Conservation (phyloP, 2,113 vertebrate genomes). For the Alouatta palliata region DNA sequence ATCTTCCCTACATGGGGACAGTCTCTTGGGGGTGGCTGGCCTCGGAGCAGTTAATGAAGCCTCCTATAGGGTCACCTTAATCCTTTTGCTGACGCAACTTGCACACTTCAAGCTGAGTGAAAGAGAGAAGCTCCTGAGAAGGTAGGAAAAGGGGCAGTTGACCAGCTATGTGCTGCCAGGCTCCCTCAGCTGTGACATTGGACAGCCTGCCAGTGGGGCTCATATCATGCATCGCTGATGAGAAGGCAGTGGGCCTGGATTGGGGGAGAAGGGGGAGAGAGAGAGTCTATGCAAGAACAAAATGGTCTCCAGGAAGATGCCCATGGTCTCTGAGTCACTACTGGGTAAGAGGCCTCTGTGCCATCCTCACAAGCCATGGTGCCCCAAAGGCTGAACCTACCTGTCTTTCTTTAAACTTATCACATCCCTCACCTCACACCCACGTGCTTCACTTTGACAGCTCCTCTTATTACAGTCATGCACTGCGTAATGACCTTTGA, state of each 20-base stretch:
- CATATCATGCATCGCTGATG: neutral
- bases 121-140: constrained; percentile 70
- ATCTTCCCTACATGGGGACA: constrained; percentile 32
- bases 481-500: neutral
- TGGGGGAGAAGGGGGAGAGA: neutral
- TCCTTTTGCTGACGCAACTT: constrained; percentile 60
- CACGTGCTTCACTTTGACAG: neutral
- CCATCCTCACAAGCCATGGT: neutral
- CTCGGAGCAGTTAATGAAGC: constrained; percentile 56
- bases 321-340: too few species aligned
- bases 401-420: neutral
- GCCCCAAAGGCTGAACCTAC: too few species aligned
- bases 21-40: constrained; percentile 6
- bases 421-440: neutral
- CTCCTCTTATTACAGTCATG: neutral
- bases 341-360: rapidly evolving
- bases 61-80: constrained; percentile 64
- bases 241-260: neutral
- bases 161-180: constrained; percentile 61
- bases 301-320: neutral
- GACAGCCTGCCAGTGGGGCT: constrained; percentile 46
- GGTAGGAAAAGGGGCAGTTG: constrained; percentile 59
- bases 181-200: constrained; percentile 64
- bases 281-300: rapidly evolving
- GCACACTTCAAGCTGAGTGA: constrained; percentile 54